These are phyloP conservation scores for Antidorcas marsupialis DNA, from an alignment of 2,113 vertebrate genomes.

Conservation along the genomic window DNA sequence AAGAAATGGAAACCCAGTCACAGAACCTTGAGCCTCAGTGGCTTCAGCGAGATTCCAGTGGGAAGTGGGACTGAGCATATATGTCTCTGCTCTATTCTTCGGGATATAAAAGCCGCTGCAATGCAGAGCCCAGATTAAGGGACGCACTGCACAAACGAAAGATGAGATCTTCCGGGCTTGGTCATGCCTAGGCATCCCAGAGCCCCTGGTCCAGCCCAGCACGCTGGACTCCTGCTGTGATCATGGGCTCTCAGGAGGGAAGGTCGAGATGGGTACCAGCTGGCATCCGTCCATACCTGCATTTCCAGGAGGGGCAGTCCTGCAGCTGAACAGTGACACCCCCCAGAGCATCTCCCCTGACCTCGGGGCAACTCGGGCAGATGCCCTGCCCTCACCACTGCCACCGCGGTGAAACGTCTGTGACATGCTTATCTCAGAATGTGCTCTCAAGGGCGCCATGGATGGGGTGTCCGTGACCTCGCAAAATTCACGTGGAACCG, in stretches of 20 bases:
- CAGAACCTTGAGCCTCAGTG: neutral
- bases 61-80: rapidly evolving
- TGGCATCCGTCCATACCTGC: neutral
- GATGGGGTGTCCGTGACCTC: neutral
- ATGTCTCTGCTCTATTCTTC: rapidly evolving
- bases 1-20: neutral
- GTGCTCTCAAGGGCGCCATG: rapidly evolving
- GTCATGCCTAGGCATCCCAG: neutral
- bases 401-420: rapidly evolving
- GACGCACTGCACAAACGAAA: neutral
- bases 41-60: neutral
- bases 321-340: neutral
- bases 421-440: neutral
- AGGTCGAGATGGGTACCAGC: neutral
- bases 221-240: neutral
- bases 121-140: neutral
- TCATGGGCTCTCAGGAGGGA: neutral
- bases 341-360: neutral
- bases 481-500: rapidly evolving
- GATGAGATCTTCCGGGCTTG: constrained; percentile 35
- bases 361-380: neutral
- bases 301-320: neutral
- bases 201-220: neutral
- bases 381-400: neutral
- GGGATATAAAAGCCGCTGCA: neutral